These are phyloP conservation scores for Tragelaphus strepsiceros DNA, from an alignment of 2,113 vertebrate genomes.

Conservation along the genomic window DNA sequence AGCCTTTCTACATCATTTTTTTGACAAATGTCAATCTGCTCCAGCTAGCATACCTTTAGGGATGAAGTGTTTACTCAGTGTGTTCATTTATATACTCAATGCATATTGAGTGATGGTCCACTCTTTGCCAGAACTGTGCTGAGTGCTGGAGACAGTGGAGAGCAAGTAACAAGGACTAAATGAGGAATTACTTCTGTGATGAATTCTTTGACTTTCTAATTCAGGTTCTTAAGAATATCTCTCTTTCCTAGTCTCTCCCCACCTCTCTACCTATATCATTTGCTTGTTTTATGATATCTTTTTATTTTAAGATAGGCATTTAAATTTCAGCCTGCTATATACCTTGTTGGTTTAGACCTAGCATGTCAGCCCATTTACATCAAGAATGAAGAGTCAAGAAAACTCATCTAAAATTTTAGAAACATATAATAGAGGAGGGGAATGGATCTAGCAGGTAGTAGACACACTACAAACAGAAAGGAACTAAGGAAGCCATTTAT, in stretches of 20 bases:
- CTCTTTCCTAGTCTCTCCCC: neutral
- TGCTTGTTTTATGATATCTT: neutral
- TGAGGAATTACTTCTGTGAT: neutral
- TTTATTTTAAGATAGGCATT: neutral
- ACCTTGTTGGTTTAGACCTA: neutral
- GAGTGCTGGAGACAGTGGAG: neutral
- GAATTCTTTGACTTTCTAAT: neutral
- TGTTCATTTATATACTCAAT: neutral
- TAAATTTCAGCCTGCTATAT: neutral
- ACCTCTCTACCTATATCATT: neutral
- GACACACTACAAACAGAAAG: neutral
- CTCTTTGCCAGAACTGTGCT: neutral
- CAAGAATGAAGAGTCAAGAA: neutral
- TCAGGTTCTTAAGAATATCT: neutral
- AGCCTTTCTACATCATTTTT: neutral
- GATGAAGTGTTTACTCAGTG: neutral
- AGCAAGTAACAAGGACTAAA: neutral
- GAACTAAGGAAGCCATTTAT: neutral
- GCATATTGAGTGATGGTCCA: neutral
- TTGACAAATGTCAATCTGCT: neutral
- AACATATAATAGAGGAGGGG: neutral
- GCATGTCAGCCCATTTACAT: neutral
- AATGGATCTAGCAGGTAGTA: neutral
- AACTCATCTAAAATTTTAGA: neutral
- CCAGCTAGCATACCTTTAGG: neutral